Percentiles rank a stretch among this genome's conserved stretches.
Conservation (phyloP, 2,888 invertebrate species). For the Boloria euphrosyne region DNA sequence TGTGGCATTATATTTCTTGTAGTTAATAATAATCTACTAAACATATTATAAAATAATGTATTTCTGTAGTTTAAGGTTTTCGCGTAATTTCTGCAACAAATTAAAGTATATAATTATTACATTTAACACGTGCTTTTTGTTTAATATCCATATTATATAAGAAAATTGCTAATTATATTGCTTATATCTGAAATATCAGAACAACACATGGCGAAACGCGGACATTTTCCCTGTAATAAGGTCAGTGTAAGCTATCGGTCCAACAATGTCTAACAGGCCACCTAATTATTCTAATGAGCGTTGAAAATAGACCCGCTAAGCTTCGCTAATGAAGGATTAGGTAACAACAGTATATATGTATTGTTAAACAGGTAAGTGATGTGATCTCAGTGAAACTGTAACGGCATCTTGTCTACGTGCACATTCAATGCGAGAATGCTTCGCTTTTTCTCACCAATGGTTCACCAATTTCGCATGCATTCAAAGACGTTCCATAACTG, state of each 20-base stretch:
- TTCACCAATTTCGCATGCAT: no score
- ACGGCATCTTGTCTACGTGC: neutral
- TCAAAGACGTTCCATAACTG: no score
- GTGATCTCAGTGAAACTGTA: conserved; percentile 6
- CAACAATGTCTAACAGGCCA: conserved; percentile 34
- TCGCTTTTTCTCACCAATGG: conserved; percentile 5
- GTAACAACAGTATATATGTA: conserved; percentile 17
- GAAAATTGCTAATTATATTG: conserved; percentile 11
- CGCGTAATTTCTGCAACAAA: no score
- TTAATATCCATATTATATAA: no score
- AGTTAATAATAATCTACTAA: no score
- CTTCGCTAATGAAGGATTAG: conserved; percentile 32
- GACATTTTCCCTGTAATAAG: conserved; percentile 35
- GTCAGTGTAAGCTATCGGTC: conserved; percentile 37
- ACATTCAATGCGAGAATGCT: neutral
- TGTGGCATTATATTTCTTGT: no score
- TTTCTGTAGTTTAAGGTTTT: no score
- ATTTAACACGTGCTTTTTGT: no score
- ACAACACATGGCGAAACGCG: conserved; percentile 20
- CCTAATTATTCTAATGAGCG: conserved; percentile 40
- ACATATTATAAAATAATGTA: no score
- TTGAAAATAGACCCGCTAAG: conserved; percentile 34
- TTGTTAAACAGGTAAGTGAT: conserved; percentile 7
- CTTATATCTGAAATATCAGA: conserved; percentile 31
- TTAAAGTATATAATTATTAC: no score